These are phyloP conservation scores for Malurus melanocephalus DNA, from an alignment of 2,113 vertebrate species.

Conservation along the genomic window DNA sequence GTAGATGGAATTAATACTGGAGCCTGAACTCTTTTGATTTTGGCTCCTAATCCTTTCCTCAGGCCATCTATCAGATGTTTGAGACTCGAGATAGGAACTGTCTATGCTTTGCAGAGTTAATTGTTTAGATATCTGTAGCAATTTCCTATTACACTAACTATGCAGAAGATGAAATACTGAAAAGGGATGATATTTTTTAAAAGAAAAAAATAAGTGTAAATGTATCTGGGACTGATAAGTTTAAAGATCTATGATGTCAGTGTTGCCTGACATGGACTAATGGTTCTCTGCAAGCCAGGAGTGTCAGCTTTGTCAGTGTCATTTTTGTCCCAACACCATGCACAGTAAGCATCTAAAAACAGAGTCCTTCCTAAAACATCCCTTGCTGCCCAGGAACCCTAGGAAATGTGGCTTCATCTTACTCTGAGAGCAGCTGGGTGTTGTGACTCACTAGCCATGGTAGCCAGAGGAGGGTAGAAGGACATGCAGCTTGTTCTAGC, in stretches of 20 bases:
- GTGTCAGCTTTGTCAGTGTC: background rate
- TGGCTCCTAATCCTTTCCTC: background rate
- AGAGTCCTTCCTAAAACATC: background rate
- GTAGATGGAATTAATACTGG: background rate
- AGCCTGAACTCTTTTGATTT: slow-evolving; percentile 5
- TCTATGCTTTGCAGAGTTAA: background rate
- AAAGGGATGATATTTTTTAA: background rate
- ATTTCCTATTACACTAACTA: background rate
- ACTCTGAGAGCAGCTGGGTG: background rate
- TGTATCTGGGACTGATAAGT: background rate
- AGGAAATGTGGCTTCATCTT: background rate
- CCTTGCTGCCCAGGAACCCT: background rate
- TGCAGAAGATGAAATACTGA: background rate
- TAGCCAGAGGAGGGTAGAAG: background rate
- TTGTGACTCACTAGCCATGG: background rate
- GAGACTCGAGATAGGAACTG: background rate
- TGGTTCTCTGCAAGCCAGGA: background rate
- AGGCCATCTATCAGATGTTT: background rate
- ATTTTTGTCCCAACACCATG: background rate
- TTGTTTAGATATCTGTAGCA: slow-evolving; percentile 1
- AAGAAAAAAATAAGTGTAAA: background rate
- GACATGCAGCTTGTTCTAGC: background rate
- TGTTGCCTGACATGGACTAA: background rate
- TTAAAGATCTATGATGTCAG: background rate
- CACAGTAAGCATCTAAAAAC: background rate